A percentile compares a stretch with the other conserved stretches of the same genome.
phyloP scores from a whole-genome alignment of 2,888 invertebrate species.

The Agonopterix alstromeriana region DNA sequence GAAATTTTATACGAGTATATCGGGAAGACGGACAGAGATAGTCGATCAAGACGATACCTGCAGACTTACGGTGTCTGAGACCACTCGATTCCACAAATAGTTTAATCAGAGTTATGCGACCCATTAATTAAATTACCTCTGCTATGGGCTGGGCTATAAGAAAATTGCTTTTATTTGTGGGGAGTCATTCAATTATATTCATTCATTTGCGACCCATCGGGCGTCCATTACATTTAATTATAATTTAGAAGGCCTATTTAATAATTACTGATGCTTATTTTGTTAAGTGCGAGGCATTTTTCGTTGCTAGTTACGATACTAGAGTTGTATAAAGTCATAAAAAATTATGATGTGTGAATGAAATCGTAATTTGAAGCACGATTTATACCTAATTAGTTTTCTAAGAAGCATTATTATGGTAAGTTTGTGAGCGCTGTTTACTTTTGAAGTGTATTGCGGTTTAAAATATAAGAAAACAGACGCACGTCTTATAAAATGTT shows the following conservation, averaged over 20 bases:
- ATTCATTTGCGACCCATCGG: conserved; percentile 57
- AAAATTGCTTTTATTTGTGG: conserved; percentile 69
- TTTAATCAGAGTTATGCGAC: conserved; percentile 58
- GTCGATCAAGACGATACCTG: background rate
- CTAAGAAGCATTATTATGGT: too few species aligned
- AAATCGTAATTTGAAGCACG: background rate
- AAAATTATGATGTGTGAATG: background rate
- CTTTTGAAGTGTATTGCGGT: too few species aligned
- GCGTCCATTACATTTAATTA: conserved; percentile 62
- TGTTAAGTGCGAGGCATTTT: conserved; percentile 16
- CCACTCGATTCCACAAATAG: conserved; percentile 29
- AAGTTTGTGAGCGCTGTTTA: too few species aligned
- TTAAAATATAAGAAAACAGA: too few species aligned
- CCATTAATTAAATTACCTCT: conserved; percentile 63
- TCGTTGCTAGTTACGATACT: background rate
- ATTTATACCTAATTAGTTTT: background rate
- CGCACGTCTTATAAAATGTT: too few species aligned
- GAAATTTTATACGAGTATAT: conserved; percentile 10
- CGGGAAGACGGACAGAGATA: conserved; percentile 2
- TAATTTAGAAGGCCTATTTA: conserved; percentile 50
- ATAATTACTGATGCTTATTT: conserved; percentile 29
- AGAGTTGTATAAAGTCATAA: background rate
- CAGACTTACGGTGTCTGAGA: background rate
- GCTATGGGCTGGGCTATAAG: conserved; percentile 48
- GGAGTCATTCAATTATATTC: conserved; percentile 61